Evolutionary conservation across 2,888 invertebrate genomes (phyloP), one percentile per base, ranked within the genome.

Genomic region (Platycheirus albimanus): DNA sequence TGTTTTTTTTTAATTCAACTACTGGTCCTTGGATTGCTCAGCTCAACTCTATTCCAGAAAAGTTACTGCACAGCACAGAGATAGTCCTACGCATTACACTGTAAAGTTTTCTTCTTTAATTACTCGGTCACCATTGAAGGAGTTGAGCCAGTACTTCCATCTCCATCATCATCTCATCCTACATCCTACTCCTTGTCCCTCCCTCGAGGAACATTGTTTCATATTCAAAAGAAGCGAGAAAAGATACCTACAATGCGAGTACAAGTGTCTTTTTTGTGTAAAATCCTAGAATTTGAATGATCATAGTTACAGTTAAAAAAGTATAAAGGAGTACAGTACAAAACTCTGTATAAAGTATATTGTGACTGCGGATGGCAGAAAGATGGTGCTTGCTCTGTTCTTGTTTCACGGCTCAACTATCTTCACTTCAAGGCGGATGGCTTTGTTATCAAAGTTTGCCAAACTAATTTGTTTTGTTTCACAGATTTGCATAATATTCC

Each of bases 371-470:
- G 33, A 54, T 66, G 64, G 64, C 71, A 64, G 49, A 6, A n/a
- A 71, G 49, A 49, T 47, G 45, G 45, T 58, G 19, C 36, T 36
- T n/a, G 15, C 30, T 52, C 38, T 52, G 28, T 76, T 47, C 45
- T 51, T 38, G 41, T 67, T 56, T 61, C 75, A 52, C 45, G 49
- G 47, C 41, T 61, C 36, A 36, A 41, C 33, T 47, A 51, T 36
- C 38, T 75, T 54, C 13, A 64, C 38, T 75, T 54, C 13, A 64
- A 83, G 69, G 63, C 78, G 72, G 78, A 83, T 78, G 69, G 43
- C 83, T 78, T 83, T 78, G 83, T 83, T 83, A 83, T 83, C 83
- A 78, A 78, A 83, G 83, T 83, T 83, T 83, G 58, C 83, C 83
- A 74, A 83, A 74, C 78, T 77, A 83, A 78, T 83, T 83, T 83